Conservation (phyloP, 2,888 invertebrate genomes). For the Homarus gammarus region DNA sequence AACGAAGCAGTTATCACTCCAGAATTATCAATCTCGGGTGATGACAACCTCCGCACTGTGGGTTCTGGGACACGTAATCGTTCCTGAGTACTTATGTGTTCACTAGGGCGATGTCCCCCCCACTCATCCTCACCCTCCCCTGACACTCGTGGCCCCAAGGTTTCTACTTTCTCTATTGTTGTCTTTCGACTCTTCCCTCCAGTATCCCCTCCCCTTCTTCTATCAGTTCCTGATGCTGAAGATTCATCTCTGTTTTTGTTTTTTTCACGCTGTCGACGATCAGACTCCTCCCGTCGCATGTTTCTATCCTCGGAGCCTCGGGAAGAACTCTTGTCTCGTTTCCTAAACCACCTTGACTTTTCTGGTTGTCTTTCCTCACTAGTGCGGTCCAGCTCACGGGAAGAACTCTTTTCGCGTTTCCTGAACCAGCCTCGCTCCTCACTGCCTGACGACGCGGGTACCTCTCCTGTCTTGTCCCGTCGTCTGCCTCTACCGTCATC, state of each 20-base stretch:
- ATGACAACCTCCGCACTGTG: slow-evolving; percentile 77
- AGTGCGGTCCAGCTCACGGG: slow-evolving; percentile 75
- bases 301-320: slow-evolving; percentile 77
- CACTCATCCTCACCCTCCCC: slow-evolving; percentile 14
- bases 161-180: slow-evolving; percentile 19
- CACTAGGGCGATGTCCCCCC: slow-evolving; percentile 33
- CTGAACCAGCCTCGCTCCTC: slow-evolving; percentile 76
- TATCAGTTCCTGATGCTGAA: slow-evolving; percentile 11
- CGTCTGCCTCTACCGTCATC: slow-evolving; percentile 52
- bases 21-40: slow-evolving; percentile 77
- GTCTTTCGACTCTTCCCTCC: background rate
- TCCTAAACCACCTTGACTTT: slow-evolving; percentile 81
- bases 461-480: slow-evolving; percentile 44
- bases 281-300: slow-evolving; percentile 57
- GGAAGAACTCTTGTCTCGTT: slow-evolving; percentile 81
- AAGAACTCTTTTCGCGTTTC: slow-evolving; percentile 74
- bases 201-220: slow-evolving; percentile 5
- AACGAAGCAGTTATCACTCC: slow-evolving; percentile 88
- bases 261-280: slow-evolving; percentile 40
- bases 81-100: slow-evolving; percentile 65
- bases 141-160: background rate
- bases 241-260: slow-evolving; percentile 48
- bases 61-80: slow-evolving; percentile 75
- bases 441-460: slow-evolving; percentile 3
- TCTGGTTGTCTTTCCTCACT: slow-evolving; percentile 80